A percentile compares a stretch with the other conserved stretches of the same genome.
Evolutionary conservation across 2,888 invertebrate species (phyloP).

Genomic region (Dasypolia templi): DNA sequence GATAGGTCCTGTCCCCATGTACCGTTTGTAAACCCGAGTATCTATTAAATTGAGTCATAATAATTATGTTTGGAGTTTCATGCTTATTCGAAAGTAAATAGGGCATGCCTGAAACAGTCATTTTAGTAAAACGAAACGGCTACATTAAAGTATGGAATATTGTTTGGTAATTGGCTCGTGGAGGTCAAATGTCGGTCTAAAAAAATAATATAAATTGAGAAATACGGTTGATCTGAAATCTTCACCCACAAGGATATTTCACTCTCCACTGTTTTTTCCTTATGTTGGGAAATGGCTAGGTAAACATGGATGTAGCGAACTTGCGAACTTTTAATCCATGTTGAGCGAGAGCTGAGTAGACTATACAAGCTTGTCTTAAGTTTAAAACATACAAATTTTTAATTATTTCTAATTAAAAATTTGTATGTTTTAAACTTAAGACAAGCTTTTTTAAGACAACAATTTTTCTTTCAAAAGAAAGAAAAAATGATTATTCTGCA

Average conservation of each 20-base stretch:
- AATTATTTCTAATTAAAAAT: no score
- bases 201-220: not conserved
- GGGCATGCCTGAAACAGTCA: not conserved
- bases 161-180: not conserved
- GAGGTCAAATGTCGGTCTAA: not conserved
- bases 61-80: not conserved
- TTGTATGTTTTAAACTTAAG: no score
- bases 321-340: not conserved
- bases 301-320: not conserved
- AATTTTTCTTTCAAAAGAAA: no score
- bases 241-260: not conserved
- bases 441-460: no score
- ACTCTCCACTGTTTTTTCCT: no score
- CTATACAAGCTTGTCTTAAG: not conserved
- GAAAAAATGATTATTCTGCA: no score
- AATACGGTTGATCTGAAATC: not conserved
- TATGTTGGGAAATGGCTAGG: not conserved
- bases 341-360: not conserved
- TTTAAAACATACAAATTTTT: conserved; percentile 19
- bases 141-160: not conserved
- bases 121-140: not conserved
- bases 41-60: conserved; percentile 3
- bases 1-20: not conserved
- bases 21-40: not conserved
- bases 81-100: not conserved